Conservation (phyloP, 2,888 invertebrate species). For the Corythucha ciliata region DNA sequence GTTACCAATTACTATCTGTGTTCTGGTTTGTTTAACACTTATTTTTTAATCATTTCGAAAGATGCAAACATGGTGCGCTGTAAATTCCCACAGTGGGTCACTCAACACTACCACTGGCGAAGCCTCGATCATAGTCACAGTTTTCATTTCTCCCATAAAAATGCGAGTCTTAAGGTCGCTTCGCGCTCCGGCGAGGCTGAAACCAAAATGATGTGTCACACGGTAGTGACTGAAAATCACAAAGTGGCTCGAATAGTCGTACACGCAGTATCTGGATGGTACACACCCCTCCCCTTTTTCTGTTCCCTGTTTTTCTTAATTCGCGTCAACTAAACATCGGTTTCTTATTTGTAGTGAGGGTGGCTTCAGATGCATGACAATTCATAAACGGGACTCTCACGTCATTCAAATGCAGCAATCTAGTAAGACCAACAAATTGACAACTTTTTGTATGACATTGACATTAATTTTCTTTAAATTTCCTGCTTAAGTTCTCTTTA, state of each 20-base stretch:
- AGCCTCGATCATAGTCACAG: conserved; percentile 62
- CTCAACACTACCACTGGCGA: conserved; percentile 70
- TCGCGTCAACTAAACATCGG: background rate
- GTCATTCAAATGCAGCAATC: conserved; percentile 66
- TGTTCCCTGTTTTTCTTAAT: background rate
- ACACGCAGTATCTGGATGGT: conserved; percentile 70
- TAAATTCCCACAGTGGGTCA: conserved; percentile 69
- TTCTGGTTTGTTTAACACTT: background rate
- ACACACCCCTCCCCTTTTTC: conserved; percentile 13
- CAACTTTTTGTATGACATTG: background rate
- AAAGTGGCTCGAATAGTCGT: conserved; percentile 49
- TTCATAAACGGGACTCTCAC: conserved; percentile 58
- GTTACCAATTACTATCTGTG: background rate
- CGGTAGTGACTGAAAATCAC: conserved; percentile 34
- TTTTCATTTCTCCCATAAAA: conserved; percentile 59
- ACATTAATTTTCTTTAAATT: background rate
- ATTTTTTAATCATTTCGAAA: no score
- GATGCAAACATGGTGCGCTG: no score
- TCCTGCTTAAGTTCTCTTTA: conserved; percentile 26
- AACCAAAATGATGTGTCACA: conserved; percentile 44
- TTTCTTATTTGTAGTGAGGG: conserved; percentile 55
- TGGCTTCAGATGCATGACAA: conserved; percentile 67
- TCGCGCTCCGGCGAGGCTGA: conserved; percentile 41
- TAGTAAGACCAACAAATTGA: conserved; percentile 38
- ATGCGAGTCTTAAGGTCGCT: conserved; percentile 42